Conservation (phyloP, 2,888 invertebrate species). For the Drosophila tripunctata region DNA sequence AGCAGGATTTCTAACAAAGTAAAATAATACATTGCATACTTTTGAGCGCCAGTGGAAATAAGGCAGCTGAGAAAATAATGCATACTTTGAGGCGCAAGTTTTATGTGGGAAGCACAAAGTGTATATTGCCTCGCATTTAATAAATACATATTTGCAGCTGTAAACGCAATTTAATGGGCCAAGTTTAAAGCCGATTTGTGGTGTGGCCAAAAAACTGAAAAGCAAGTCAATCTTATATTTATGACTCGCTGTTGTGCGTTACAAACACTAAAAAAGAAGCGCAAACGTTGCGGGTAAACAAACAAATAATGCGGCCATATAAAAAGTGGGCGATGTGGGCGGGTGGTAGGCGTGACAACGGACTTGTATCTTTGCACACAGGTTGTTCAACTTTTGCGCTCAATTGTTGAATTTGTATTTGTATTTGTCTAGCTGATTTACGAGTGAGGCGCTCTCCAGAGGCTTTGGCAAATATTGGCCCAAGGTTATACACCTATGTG, state of each 20-base stretch:
- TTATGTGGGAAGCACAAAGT: background rate
- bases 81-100: background rate
- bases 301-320: conserved; percentile 48
- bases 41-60: background rate
- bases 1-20: background rate
- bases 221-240: conserved; percentile 14
- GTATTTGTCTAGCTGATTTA: conserved; percentile 75
- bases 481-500: conserved; percentile 38
- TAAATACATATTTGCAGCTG: background rate
- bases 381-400: conserved; percentile 60
- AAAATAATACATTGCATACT: conserved; percentile 8
- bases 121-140: no score
- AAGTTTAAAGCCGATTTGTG: conserved; percentile 14
- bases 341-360: background rate
- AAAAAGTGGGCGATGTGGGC: conserved; percentile 37
- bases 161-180: conserved; percentile 9
- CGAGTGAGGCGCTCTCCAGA: conserved; percentile 47
- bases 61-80: background rate
- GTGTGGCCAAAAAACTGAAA: conserved; percentile 1
- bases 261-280: conserved; percentile 9
- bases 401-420: conserved; percentile 20
- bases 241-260: background rate
- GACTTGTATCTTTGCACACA: conserved; percentile 28
- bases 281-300: conserved; percentile 44
- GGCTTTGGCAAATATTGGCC: conserved; percentile 64